phyloP scores from a whole-genome alignment of 2,113 vertebrate species.

The Atractosteus spatula region DNA sequence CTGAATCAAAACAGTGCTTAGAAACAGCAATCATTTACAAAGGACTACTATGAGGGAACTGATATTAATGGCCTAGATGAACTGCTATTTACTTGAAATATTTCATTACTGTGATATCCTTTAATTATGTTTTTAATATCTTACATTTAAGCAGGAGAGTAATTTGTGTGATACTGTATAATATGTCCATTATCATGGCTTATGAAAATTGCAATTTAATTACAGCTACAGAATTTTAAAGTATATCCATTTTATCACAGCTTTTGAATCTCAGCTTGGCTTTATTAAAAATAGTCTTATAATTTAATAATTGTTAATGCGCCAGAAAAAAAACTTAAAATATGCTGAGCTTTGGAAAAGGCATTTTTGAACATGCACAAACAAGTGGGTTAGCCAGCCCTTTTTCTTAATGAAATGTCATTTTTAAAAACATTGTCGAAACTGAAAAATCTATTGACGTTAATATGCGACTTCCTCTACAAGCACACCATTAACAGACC shows the following conservation, averaged over 20 bases:
- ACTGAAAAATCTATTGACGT: too few species aligned
- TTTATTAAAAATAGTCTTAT: not conserved
- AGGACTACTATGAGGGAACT: not conserved
- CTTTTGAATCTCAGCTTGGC: not conserved
- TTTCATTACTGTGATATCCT: not conserved
- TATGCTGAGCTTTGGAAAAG: not conserved
- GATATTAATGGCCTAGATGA: not conserved
- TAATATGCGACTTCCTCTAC: too few species aligned
- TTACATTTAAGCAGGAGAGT: slow-evolving; percentile 5
- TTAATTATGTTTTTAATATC: slow-evolving; percentile 1
- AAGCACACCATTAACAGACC: too few species aligned
- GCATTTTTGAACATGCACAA: not conserved
- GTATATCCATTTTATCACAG: not conserved
- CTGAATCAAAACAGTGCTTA: not conserved
- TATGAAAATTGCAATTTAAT: slow-evolving; percentile 13
- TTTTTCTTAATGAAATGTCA: too few species aligned
- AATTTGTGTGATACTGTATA: slow-evolving; percentile 2
- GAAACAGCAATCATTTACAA: not conserved
- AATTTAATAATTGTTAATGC: not conserved
- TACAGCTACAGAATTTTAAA: slow-evolving; percentile 11
- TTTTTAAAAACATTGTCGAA: too few species aligned
- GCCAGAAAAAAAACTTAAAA: too few species aligned
- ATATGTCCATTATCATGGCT: not conserved
- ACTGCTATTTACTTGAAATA: not conserved
- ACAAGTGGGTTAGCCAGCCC: too few species aligned